Base-by-base conservation (phyloP, 2,888 invertebrate genomes). In the Calliphora vomitoria region DNA sequence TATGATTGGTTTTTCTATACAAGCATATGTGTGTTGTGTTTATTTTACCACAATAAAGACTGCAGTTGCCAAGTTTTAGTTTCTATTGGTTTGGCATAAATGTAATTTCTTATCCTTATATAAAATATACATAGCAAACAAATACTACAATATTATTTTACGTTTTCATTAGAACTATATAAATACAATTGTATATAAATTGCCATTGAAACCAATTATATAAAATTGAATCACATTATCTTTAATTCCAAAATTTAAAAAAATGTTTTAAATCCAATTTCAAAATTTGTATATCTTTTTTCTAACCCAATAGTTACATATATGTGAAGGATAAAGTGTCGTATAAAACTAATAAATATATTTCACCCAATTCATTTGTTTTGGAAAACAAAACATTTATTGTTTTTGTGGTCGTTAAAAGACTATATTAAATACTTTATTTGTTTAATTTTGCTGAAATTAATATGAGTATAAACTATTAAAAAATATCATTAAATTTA, bases 1-100 rank as follows among this genome's bases (percentile, higher is more conserved):
- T 58, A 62, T 71, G 75, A 85, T 75, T 69, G 62, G 74, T 74
- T 79, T 76, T 66, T 50, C 53, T 35, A 44, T 50, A 5, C 11
- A 38, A 62, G 13, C 10, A 13, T 71, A 8, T 38, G n/a, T 64
- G 8, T 76, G 20, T 20, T 55, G 18, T 68, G 8, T 53, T 53
- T 66, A 53, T 20, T 41, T 38, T 66, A 35, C 20, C 53, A 8
- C 6, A 62, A 64, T 13, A 66, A 41, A 66, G 4, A 44, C 10
- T 66, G 11, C 5, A 66, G 41, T 44, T 66, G 41, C 31, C 62
- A 62, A 62, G 47, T 62, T 62, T 35, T 44, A 66, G 44, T 25
- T 60, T 74, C 1, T 20, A 15, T 58, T 58, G 5, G 66, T 41
- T 60, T 74, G 35, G 11, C 18, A 31, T 11, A 10, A 66, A 13